Conservation (phyloP, 1,140 invertebrate genomes). For the Heterodera schachtii region DNA sequence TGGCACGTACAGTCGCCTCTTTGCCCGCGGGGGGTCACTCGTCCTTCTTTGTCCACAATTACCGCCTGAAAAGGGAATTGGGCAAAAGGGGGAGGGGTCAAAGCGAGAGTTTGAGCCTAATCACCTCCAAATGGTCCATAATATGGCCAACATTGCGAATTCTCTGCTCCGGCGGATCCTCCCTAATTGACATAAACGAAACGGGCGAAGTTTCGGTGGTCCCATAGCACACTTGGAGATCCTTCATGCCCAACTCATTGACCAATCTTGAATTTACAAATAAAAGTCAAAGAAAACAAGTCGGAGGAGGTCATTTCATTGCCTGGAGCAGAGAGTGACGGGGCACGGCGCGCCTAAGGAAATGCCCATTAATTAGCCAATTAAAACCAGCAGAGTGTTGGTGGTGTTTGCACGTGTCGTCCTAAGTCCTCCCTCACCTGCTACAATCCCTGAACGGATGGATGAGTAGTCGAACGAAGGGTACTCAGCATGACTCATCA, state of each 20-base stretch:
- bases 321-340: conserved; percentile 70
- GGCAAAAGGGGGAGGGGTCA: not conserved
- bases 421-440: conserved; percentile 66
- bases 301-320: not conserved
- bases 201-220: conserved; percentile 83
- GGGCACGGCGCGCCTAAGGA: conserved; percentile 73
- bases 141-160: conserved; percentile 79
- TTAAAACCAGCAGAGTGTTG: no score
- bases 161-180: conserved; percentile 74
- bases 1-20: conserved; percentile 73
- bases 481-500: conserved; percentile 69
- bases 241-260: conserved; percentile 57
- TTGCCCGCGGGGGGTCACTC: conserved; percentile 76
- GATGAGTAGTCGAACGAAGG: conserved; percentile 55
- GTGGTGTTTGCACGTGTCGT: no score
- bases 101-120: not conserved
- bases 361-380: not conserved
- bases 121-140: conserved; percentile 76
- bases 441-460: conserved; percentile 69
- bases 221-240: conserved; percentile 75
- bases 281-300: not conserved
- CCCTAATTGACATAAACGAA: conserved; percentile 66
- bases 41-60: conserved; percentile 76
- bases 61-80: conserved; percentile 67
- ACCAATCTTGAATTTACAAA: conserved; percentile 40